Evolutionary conservation across 2,797 vertebrate species (phyloP), one percentile per base, ranked within the genome.

Genomic region (Brachyalestes nurse): DNA sequence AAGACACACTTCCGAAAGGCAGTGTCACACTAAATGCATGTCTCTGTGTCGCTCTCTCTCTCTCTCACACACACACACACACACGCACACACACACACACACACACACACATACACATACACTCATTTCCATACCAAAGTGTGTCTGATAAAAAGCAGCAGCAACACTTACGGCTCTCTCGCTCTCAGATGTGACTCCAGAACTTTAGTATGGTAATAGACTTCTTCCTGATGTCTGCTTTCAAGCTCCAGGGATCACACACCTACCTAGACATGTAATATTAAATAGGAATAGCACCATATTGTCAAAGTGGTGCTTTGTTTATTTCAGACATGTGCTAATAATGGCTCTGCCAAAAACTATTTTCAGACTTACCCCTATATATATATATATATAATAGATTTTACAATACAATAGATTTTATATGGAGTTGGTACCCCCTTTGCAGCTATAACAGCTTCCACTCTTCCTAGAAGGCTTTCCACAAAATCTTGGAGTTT

Each of bases 101-200:
- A 67, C 19, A 70, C 77, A 81, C 34, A 47, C 40, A 25, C 14
- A 21, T 0, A n/a, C 60, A 49, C 60, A 21, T 42, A 25, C 13
- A 3, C 55, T 49, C 3, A 60, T 60, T 70, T 61, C 10, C 72
- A 74, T 60, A 74, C 72, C 72, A 72, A 72, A 57, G 49, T 57
- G 34, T 28, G 19, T 13, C 25, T 77, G 49, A 77, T 21, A 72
- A 72, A 19, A 51, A 55, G 28, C 70, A 17, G 53, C 61, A 47
- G 78, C 58, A 76, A 28, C 57, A 58, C 60, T 72, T 67, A 67
- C 78, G 67, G 72, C 53, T 76, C 61, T 77, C 51, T 75, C 49
- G 53, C 34, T 79, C 72, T 58, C 77, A 40, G 25, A 75, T 75
- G 40, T 62, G 60, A 71, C 28, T 60, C 55, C 47, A 74, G 72